Evolutionary conservation across 2,113 vertebrate species (phyloP).

Genomic region (Eubucco bourcierii): DNA sequence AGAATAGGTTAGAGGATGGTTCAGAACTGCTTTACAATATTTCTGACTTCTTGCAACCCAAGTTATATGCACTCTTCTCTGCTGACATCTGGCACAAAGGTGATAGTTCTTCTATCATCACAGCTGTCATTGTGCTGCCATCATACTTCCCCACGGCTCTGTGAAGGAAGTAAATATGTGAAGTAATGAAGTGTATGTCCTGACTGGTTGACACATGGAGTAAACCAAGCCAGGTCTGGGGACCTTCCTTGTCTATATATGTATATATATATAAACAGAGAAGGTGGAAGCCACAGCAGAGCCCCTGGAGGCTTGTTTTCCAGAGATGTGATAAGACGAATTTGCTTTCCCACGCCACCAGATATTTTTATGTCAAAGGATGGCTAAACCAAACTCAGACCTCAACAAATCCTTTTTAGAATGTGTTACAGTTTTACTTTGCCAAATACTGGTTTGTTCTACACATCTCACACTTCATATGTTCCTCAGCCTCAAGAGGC

Average conservation of each 20-base stretch:
- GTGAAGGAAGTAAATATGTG: neutral
- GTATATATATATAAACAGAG: accelerated
- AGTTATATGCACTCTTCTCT: neutral
- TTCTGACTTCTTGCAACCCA: neutral
- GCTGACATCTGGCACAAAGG: neutral
- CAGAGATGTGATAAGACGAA: neutral
- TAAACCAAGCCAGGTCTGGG: neutral
- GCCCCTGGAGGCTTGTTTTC: neutral
- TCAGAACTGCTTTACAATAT: neutral
- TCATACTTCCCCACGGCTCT: neutral
- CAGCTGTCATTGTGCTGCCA: neutral
- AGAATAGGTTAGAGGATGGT: neutral
- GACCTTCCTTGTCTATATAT: neutral
- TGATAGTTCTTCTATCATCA: neutral
- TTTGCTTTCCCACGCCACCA: neutral
- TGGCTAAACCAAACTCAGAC: accelerated
- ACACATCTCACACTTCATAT: neutral
- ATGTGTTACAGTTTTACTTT: neutral
- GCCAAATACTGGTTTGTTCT: neutral
- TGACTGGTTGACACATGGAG: neutral
- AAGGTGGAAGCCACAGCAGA: neutral
- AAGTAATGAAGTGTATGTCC: neutral
- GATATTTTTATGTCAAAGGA: neutral
- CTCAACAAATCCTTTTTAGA: neutral
- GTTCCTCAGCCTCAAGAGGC: neutral